These are phyloP conservation scores for Phyllotreta striolata DNA, from an alignment of 2,888 invertebrate genomes.

Conservation along the genomic window DNA sequence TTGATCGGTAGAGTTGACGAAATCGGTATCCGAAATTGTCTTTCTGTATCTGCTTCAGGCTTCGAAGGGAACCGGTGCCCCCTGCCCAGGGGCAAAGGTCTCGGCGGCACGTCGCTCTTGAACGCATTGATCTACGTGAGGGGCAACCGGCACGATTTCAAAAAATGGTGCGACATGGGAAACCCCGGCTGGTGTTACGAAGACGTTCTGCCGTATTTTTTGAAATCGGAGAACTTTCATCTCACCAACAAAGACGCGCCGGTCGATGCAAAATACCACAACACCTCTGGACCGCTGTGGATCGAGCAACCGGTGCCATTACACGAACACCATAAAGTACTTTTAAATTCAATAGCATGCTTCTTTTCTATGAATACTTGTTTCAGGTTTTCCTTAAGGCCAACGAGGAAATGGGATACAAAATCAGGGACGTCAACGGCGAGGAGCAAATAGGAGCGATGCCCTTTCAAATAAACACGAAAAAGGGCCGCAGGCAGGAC, in stretches of 20 bases:
- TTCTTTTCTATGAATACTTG: too few relatives aligned
- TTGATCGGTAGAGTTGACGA: too few relatives aligned
- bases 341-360: too few relatives aligned
- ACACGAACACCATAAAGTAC: too few relatives aligned
- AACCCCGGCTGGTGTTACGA: conserved; percentile 76
- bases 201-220: conserved; percentile 75
- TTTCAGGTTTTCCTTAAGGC: conserved; percentile 23
- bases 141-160: conserved; percentile 70
- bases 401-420: conserved; percentile 70
- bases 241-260: neutral
- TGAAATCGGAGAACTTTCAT: conserved; percentile 70
- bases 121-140: conserved; percentile 81
- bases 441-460: conserved; percentile 71
- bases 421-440: conserved; percentile 73
- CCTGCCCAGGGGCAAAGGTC: conserved; percentile 71
- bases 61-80: conserved; percentile 55
- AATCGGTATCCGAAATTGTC: neutral
- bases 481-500: conserved; percentile 76
- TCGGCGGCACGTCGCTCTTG: conserved; percentile 79
- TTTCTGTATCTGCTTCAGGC: conserved; percentile 27
- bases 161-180: conserved; percentile 74
- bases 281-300: too few relatives aligned
- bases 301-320: too few relatives aligned
- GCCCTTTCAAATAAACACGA: conserved; percentile 71
- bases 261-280: too few relatives aligned